Base-by-base conservation (phyloP, 2,888 invertebrate species). In the Malachius bipustulatus region DNA sequence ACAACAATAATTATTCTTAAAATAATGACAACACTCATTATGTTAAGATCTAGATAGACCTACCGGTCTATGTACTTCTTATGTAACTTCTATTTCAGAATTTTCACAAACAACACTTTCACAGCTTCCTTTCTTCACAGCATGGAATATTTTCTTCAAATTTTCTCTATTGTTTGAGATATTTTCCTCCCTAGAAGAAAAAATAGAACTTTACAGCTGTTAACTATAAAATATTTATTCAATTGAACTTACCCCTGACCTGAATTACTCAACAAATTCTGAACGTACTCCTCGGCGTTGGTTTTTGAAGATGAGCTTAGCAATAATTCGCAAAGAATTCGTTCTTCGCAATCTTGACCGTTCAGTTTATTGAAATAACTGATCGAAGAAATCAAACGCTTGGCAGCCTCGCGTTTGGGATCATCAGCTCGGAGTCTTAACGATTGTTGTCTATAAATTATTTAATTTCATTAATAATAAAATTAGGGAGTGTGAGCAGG, bases 111-210 rank as follows among this genome's bases (percentile, higher is more conserved):
- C n/a, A n/a, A n/a, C n/a, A n/a, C n/a, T n/a, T n/a, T 47, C 46
- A 37, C 64, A 64, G 30, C 57, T 47, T 38, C 52, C 50, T 26
- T 46, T 50, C 41, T 53, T 55, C 2, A 62, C 59, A 3, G 63
- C 62, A 24, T 55, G 55, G 36, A 62, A 57, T 14, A 63, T 48
- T 38, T 50, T 54, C 37, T 54, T 54, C 34, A 62, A 44, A 16
- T 59, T 58, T 15, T 56, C 54, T 4, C 54, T 50, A 36, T 57
- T 54, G 27, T 50, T 49, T 27, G 50, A 42, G 9, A 52, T 38
- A 16, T 57, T 54, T 9, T 49, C 49, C 19, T 57, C 56, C 26
- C 62, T 63, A 43, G 31, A 55, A 55, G 40, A 32, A 35, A 33
- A n/a, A n/a, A n/a, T n/a, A n/a, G n/a, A n/a, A n/a, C n/a, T n/a